A percentile compares a stretch with the other conserved stretches of the same genome.
phyloP scores from a whole-genome alignment of 2,113 vertebrate species.

The Elachura formosa region DNA sequence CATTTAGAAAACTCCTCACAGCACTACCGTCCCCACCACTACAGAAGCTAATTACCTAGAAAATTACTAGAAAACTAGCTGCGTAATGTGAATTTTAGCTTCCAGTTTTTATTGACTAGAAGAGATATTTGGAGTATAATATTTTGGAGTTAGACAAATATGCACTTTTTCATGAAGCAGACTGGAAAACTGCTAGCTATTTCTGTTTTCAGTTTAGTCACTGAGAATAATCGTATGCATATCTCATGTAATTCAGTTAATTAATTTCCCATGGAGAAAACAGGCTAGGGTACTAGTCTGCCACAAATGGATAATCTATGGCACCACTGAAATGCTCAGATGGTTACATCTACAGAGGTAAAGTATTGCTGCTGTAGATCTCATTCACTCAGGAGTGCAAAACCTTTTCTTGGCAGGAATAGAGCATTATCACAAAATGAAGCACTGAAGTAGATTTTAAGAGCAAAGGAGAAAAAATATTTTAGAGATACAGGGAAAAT shows the following conservation, averaged over 20 bases:
- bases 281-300: neutral
- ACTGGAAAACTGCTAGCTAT: constrained; percentile 29
- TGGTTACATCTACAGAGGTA: neutral
- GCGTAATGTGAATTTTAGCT: neutral
- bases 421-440: neutral
- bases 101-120: constrained; percentile 3
- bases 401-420: neutral
- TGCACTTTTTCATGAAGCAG: neutral
- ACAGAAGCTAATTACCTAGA: constrained; percentile 25
- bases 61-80: constrained; percentile 22
- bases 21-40: neutral
- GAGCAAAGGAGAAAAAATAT: neutral
- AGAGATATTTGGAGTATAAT: neutral
- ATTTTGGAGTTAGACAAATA: constrained; percentile 8
- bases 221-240: neutral
- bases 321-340: neutral
- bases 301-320: neutral
- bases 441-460: neutral
- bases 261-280: neutral
- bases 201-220: neutral
- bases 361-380: neutral
- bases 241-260: neutral
- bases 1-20: neutral
- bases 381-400: neutral
- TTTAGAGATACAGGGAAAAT: neutral